A percentile compares a stretch with the other conserved stretches of the same genome.
These are phyloP conservation scores for Oryctes rhinoceros DNA, from an alignment of 1,140 invertebrate species.

Conservation along the genomic window DNA sequence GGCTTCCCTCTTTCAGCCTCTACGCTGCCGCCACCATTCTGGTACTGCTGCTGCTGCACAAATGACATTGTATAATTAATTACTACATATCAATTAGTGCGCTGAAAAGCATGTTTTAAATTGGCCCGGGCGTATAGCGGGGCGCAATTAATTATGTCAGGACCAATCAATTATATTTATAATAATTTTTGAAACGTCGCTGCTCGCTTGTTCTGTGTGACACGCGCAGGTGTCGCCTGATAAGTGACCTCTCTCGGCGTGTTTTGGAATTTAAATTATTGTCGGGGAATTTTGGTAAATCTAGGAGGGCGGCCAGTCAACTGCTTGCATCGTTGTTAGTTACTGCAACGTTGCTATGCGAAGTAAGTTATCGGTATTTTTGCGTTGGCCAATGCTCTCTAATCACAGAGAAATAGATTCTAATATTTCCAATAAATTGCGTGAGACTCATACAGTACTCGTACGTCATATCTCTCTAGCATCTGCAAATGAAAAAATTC, in stretches of 20 bases:
- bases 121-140: conserved; percentile 46
- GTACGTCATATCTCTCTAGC: too few relatives aligned
- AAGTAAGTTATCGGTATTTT: too few relatives aligned
- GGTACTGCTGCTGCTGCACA: conserved; percentile 39
- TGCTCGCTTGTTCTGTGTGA: conserved; percentile 36
- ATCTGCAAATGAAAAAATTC: too few relatives aligned
- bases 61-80: conserved; percentile 57
- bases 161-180: conserved; percentile 52
- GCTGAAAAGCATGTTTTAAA: conserved; percentile 54
- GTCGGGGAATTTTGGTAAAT: background rate
- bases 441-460: too few relatives aligned
- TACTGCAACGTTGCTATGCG: too few relatives aligned
- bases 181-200: conserved; percentile 48
- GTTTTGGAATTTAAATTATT: conserved; percentile 19
- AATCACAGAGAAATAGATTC: too few relatives aligned
- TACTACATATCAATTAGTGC: conserved; percentile 57
- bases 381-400: too few relatives aligned
- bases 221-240: conserved; percentile 45
- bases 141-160: conserved; percentile 54
- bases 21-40: conserved; percentile 3
- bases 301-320: background rate
- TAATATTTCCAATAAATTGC: too few relatives aligned
- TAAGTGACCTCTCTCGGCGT: conserved; percentile 23
- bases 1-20: background rate
- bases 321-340: background rate